These are phyloP conservation scores for Eremobia ochroleuca DNA, from an alignment of 2,888 invertebrate genomes.

Conservation along the genomic window DNA sequence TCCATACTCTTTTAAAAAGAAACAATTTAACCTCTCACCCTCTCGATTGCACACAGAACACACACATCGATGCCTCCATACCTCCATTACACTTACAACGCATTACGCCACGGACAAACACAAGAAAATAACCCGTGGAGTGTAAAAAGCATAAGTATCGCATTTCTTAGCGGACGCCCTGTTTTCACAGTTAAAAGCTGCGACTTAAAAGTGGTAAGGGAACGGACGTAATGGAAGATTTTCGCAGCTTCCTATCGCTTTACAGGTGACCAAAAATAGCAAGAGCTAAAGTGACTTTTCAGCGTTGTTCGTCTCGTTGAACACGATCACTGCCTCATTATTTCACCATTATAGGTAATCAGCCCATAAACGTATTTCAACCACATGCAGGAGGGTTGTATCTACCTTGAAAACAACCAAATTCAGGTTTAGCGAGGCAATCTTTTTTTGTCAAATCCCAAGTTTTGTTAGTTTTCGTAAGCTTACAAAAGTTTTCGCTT, in stretches of 20 bases:
- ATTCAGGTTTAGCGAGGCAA: not conserved
- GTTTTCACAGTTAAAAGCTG: slow-evolving; percentile 89
- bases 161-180: slow-evolving; percentile 77
- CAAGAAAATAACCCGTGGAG: slow-evolving; percentile 64
- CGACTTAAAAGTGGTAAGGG: slow-evolving; percentile 70
- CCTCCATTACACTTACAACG: slow-evolving; percentile 54
- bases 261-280: not conserved
- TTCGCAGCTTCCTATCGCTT: slow-evolving; percentile 48
- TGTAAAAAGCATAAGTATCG: slow-evolving; percentile 74
- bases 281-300: not conserved
- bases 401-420: not conserved
- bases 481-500: too few species aligned
- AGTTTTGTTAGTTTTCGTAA: not conserved
- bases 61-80: slow-evolving; percentile 46
- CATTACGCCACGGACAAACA: slow-evolving; percentile 62
- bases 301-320: not conserved
- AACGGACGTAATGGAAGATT: slow-evolving; percentile 43
- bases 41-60: slow-evolving; percentile 32
- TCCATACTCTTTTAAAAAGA: slow-evolving; percentile 19
- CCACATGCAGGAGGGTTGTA: not conserved
- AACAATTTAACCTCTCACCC: slow-evolving; percentile 34
- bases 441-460: too few species aligned
- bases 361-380: not conserved
- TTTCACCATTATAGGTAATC: not conserved
- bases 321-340: not conserved